phyloP scores from a whole-genome alignment of 2,113 vertebrate genomes.

The Corapipo altera region DNA sequence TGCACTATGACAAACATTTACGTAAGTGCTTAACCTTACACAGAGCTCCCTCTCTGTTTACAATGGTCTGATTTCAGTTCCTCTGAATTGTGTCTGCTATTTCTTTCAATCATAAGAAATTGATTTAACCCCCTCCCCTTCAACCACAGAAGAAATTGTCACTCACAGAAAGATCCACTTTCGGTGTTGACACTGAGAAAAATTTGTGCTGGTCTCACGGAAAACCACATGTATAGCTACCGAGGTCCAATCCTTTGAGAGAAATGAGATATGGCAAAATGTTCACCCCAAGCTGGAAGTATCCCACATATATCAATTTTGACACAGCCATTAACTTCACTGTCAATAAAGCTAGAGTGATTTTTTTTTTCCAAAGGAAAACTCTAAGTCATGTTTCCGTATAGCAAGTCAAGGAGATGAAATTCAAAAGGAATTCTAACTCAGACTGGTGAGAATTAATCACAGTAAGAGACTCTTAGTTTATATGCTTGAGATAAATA shows the following conservation, averaged over 20 bases:
- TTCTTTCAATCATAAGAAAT: not conserved
- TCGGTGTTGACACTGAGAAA: not conserved
- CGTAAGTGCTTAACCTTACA: not conserved
- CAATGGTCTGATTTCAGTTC: not conserved
- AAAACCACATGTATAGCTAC: not conserved
- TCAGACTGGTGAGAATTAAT: not conserved
- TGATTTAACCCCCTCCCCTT: not conserved
- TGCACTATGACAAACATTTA: not conserved
- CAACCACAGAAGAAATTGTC: not conserved
- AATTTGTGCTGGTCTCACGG: not conserved
- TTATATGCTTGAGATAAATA: not conserved
- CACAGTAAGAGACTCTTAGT: not conserved
- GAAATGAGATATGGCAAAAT: not conserved
- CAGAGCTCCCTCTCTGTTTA: not conserved
- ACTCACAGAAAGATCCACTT: not conserved
- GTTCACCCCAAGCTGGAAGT: not conserved
- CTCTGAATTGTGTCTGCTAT: not conserved
- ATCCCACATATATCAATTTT: not conserved
- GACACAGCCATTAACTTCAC: not conserved
- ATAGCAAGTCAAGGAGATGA: not conserved
- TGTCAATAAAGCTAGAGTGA: not conserved
- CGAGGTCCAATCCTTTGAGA: not conserved
- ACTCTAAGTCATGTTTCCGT: not conserved
- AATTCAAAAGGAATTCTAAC: not conserved
- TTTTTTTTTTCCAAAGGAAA: not conserved